A percentile compares a stretch with the other conserved stretches of the same genome.
Conservation (phyloP, 2,797 vertebrate genomes). For the Lagocephalus sceleratus region DNA sequence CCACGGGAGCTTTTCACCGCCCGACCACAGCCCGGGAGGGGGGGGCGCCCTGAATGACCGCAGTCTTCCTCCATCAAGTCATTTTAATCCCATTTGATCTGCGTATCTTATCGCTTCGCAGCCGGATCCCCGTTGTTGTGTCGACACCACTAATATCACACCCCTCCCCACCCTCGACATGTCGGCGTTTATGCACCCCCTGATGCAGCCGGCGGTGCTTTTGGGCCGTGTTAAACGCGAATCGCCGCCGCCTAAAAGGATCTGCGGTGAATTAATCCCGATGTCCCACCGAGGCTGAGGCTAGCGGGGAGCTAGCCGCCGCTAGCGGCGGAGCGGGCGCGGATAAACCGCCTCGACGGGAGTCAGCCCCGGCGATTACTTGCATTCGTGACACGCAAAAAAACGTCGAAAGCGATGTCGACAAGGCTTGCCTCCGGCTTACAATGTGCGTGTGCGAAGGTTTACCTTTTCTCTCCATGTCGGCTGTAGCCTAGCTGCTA, state of each 20-base stretch:
- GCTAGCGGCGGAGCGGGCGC: conserved; percentile 49
- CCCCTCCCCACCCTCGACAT: too few relatives aligned
- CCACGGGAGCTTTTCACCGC: too few relatives aligned
- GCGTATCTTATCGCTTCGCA: too few relatives aligned
- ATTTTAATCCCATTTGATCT: too few relatives aligned
- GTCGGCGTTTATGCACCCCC: too few relatives aligned
- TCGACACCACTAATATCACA: too few relatives aligned
- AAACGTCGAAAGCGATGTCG: not conserved
- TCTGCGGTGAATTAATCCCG: conserved; percentile 54
- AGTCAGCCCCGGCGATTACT: conserved; percentile 14
- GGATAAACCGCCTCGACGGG: conserved; percentile 33
- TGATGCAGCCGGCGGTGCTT: not conserved
- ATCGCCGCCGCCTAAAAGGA: conserved; percentile 23
- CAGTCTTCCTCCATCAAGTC: too few relatives aligned
- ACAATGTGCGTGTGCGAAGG: conserved; percentile 23
- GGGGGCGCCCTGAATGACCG: too few relatives aligned
- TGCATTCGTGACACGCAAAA: not conserved
- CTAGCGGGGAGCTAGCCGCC: too few relatives aligned
- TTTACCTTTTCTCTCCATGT: conserved; percentile 86
- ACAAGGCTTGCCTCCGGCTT: not conserved
- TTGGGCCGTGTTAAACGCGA: conserved; percentile 5
- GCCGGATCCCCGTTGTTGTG: too few relatives aligned
- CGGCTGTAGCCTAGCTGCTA: conserved; percentile 71
- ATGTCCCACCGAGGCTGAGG: conserved; percentile 57
- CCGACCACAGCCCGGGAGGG: too few relatives aligned